Conservation (phyloP, 1,140 invertebrate genomes). For the Pissodes strobi region DNA sequence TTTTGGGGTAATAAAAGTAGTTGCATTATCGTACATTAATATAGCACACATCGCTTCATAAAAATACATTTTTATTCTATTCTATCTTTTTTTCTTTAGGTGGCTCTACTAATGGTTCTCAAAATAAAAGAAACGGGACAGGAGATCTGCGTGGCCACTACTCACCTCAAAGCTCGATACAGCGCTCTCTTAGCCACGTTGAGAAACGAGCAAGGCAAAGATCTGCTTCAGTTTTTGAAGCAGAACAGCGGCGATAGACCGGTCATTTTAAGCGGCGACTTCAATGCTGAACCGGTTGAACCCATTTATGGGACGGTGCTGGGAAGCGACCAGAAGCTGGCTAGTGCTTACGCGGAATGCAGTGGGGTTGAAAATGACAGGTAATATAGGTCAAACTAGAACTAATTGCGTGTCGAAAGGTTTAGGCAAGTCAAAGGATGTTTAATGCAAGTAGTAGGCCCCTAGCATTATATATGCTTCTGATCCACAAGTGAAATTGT, state of each 20-base stretch:
- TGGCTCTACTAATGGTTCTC: constrained; percentile 66
- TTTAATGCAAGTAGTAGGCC: too few species aligned
- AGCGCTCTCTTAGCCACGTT: constrained; percentile 71
- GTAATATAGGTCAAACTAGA: too few species aligned
- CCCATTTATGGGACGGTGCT: constrained; percentile 70
- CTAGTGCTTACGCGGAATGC: constrained; percentile 60
- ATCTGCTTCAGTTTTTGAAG: constrained; percentile 67
- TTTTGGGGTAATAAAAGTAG: too few species aligned
- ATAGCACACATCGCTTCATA: too few species aligned
- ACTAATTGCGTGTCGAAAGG: too few species aligned
- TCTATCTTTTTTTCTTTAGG: too few species aligned
- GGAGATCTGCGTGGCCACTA: constrained; percentile 72
- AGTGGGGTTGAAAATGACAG: constrained; percentile 20
- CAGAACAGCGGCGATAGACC: constrained; percentile 61
- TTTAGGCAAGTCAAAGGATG: too few species aligned
- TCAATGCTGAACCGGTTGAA: constrained; percentile 78
- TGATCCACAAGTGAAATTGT: too few species aligned
- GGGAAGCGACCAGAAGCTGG: constrained; percentile 56
- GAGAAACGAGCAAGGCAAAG: constrained; percentile 76
- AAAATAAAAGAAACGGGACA: constrained; percentile 60
- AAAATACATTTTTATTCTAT: too few species aligned
- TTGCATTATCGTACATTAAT: too few species aligned
- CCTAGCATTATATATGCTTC: too few species aligned
- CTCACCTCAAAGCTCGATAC: constrained; percentile 77
- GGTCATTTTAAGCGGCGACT: constrained; percentile 75